Base-by-base conservation (phyloP, 2,888 invertebrate genomes). In the Polyommatus iphigenia region DNA sequence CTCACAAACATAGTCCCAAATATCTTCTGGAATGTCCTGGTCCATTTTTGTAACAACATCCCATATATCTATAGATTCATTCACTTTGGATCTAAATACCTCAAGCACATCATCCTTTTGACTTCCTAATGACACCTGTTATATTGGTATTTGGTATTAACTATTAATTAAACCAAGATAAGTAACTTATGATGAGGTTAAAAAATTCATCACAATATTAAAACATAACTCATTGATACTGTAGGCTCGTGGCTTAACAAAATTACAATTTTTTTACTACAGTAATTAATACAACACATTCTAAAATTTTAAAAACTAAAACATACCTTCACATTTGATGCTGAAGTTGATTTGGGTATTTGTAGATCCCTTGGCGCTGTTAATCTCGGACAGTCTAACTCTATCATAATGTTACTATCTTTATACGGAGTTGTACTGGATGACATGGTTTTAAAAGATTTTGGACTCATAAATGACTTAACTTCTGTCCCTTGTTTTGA, bases 1-100 rank as follows among this genome's bases (percentile, higher is more conserved):
- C 91, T 87, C 82, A 94, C 93, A 87, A 80, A 87, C 94, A 80
- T 88, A 81, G 59, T 93, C 90, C 94, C 94, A 94, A 81, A 94
- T 91, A 79, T 94, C 88, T 59, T 88, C 86, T 46, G 93, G 91
- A n/a, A 94, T 83, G 78, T 92, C 87, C 79, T 91, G 92, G 78
- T 92, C 92, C 8, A 93, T 80, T 62, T 90, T 89, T 15, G 89
- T 87, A 1, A 89, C 94, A 13, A 94, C 79, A 78, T 94, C 93
- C 94, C 94, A 94, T 57, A 93, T 91, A 75, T 92, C 90, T 4
- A 89, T 62, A 0, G 84, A 85, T 4, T 85, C 85, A 46, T 85
- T 84, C 2, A 80, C 77, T 18, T 84, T 81, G 4, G 85, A 85
- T 79, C 83, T 81, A 76, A 84, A 90, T 41, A 90, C 84, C 81